Base-by-base conservation (phyloP, 2,797 vertebrate genomes). In the Crypturellus tataupa region DNA sequence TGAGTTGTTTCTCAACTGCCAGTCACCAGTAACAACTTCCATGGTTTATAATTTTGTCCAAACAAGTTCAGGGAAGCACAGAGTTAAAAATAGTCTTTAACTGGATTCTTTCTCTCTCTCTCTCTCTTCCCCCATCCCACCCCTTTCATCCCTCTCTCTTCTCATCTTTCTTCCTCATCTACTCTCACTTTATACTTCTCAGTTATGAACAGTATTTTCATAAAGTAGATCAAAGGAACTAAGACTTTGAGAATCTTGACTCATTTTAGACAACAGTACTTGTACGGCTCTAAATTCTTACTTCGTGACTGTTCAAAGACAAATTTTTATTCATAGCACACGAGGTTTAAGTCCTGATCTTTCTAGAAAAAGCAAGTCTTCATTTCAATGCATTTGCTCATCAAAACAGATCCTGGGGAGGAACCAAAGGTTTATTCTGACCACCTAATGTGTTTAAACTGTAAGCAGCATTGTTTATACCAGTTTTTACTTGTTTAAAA, bases 401-500 rank as follows among this genome's bases (percentile, higher is more conserved):
- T 68, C n/a, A 81, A 89, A 87, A 85, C 37, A 87, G 72, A 89
- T 56, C 11, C 6, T 51, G 40, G 56, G 21, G 35, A 83, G 37
- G 72, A 83, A 83, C 8, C 8, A 67, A 60, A 27, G 89, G 55
- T 51, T 89, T 90, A 70, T 67, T 31, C 53, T 73, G 63, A 82
- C 12, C 31, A 63, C 9, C 42, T 89, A 58, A 91, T 88, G 72
- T 89, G 37, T 87, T 94, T 85, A 86, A 90, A 51, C 42, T 81
- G 51, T 1, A 1, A 90, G n/a, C 13, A 79, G 31, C 31, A 42
- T 49, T 46, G 37, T 80, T 92, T 93, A 86, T 60, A 58, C 65
- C 67, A 47, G 31, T 69, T 89, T 85, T 68, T 23, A 51, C 77
- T 87, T 83, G 59, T 87, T 94, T 94, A 91, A 87, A 94, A 92